A percentile compares a stretch with the other conserved stretches of the same genome.
phyloP scores from a whole-genome alignment of 2,113 vertebrate genomes.

The Myotis davidii region DNA sequence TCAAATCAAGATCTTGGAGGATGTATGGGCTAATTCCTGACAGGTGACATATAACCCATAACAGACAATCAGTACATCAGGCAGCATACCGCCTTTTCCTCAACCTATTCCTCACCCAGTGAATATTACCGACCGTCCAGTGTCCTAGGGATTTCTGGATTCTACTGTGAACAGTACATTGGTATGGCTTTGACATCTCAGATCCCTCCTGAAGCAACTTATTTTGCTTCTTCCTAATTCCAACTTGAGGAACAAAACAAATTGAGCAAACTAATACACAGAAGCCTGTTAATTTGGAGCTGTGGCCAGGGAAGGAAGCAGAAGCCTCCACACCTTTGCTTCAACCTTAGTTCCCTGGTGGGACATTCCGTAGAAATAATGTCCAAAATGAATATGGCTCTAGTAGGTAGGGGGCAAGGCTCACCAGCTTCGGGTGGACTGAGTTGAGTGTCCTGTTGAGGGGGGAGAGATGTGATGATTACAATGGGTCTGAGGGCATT shows the following conservation, averaged over 20 bases:
- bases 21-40: background rate
- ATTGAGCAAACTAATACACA: background rate
- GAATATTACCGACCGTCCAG: background rate
- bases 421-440: background rate
- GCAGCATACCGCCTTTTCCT: background rate
- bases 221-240: background rate
- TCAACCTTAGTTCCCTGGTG: background rate
- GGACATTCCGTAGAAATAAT: background rate
- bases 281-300: background rate
- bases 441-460: background rate
- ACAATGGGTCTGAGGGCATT: background rate
- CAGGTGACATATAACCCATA: background rate
- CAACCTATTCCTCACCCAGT: background rate
- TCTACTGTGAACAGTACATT: background rate
- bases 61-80: background rate
- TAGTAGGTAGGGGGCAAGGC: background rate
- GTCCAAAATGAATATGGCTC: background rate
- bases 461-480: background rate
- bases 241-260: background rate
- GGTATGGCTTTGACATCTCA: background rate
- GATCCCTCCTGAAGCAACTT: background rate
- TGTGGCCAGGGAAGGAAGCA: background rate
- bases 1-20: background rate
- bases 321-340: background rate
- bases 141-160: background rate